These are phyloP conservation scores for Brachionus rubens DNA, from an alignment of 1,140 invertebrate genomes.

Conservation along the genomic window DNA sequence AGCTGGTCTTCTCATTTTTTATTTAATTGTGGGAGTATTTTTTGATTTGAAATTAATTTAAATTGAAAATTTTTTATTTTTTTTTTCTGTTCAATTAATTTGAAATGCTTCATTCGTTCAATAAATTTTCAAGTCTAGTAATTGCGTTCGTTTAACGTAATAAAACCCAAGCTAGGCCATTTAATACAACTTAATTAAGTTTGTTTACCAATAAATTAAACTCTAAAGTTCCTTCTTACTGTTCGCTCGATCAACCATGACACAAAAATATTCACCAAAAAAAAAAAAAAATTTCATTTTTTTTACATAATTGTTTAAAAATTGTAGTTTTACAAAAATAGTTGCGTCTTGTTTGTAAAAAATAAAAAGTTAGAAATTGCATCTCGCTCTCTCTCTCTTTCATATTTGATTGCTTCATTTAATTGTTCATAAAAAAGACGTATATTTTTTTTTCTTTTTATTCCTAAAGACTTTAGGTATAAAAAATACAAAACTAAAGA, in stretches of 20 bases:
- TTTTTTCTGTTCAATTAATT: too few relatives aligned
- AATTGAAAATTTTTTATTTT: too few relatives aligned
- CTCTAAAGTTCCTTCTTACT: too few relatives aligned
- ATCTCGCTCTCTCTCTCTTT: not conserved
- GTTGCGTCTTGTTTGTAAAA: too few relatives aligned
- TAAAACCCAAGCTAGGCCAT: too few relatives aligned
- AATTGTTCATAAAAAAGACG: not conserved
- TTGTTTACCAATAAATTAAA: too few relatives aligned
- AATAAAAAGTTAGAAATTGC: not conserved
- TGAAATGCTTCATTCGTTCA: too few relatives aligned
- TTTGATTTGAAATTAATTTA: too few relatives aligned
- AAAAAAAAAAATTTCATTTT: not conserved
- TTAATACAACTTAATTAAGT: conserved; percentile 32
- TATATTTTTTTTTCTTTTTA: not conserved
- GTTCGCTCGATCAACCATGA: conserved; percentile 32
- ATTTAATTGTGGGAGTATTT: too few relatives aligned
- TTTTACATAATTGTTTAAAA: conserved; percentile 14
- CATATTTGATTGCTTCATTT: conserved; percentile 33
- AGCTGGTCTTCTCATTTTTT: too few relatives aligned
- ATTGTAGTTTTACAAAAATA: not conserved
- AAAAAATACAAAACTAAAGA: not conserved
- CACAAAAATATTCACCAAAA: not conserved
- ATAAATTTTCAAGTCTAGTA: too few relatives aligned
- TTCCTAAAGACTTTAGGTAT: conserved; percentile 11
- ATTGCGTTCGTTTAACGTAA: too few relatives aligned